These are phyloP conservation scores for Crotophaga sulcirostris DNA, from an alignment of 2,113 vertebrate species.

Conservation along the genomic window DNA sequence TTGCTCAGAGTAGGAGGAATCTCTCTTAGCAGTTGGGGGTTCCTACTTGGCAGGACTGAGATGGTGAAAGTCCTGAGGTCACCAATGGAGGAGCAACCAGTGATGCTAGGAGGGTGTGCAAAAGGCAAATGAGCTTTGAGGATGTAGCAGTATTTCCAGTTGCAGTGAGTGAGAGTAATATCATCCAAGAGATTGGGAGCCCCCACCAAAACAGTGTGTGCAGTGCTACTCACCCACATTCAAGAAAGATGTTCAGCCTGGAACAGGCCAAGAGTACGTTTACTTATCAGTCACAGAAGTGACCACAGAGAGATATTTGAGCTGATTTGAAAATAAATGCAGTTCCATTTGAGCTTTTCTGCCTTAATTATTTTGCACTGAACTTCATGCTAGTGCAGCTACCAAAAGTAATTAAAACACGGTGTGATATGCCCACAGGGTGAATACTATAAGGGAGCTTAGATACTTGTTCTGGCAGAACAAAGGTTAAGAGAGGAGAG, in stretches of 20 bases:
- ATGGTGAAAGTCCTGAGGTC: neutral
- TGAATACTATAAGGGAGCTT: slow-evolving; percentile 34
- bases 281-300: neutral
- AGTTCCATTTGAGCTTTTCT: neutral
- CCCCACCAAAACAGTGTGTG: neutral
- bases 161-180: neutral
- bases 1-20: neutral
- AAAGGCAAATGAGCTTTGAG: neutral
- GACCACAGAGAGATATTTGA: neutral
- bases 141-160: neutral
- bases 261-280: neutral
- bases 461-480: slow-evolving; percentile 51
- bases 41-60: neutral
- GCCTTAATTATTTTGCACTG: slow-evolving; percentile 39
- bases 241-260: neutral
- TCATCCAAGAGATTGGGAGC: neutral
- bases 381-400: slow-evolving; percentile 39
- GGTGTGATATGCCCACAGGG: slow-evolving; percentile 31
- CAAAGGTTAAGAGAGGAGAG: slow-evolving; percentile 63
- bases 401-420: slow-evolving; percentile 27
- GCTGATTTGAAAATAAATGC: neutral
- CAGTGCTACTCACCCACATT: neutral
- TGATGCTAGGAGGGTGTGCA: accelerated
- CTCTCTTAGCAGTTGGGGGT: neutral
- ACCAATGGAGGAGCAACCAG: neutral